A percentile compares a stretch with the other conserved stretches of the same genome.
Evolutionary conservation across 2,797 vertebrate species (phyloP).

Genomic region (Artibeus lituratus): DNA sequence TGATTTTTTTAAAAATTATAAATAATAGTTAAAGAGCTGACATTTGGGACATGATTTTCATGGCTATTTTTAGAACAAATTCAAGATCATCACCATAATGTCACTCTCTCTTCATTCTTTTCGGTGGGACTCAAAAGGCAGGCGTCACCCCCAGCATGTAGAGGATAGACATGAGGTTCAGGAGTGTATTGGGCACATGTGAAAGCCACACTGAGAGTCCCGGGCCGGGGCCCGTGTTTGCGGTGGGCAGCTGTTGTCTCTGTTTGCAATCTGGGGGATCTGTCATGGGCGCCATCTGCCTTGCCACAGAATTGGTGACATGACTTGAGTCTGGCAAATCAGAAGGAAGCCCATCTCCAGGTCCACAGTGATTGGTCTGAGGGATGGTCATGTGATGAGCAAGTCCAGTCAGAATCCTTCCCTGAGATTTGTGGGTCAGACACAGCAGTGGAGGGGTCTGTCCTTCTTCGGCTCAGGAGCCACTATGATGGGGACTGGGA

Average conservation of each 20-base stretch:
- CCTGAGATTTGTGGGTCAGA: background rate
- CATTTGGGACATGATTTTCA: background rate
- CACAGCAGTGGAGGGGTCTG: background rate
- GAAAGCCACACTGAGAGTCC: background rate
- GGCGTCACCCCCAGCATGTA: accelerated
- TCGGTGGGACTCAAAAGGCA: background rate
- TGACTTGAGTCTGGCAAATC: background rate
- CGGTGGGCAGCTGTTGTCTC: background rate
- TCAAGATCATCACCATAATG: background rate
- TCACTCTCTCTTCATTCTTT: background rate
- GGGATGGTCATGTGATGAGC: background rate
- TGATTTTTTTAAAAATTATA: background rate
- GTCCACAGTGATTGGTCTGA: background rate
- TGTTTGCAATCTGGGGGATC: background rate
- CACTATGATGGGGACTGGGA: background rate
- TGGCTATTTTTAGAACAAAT: background rate
- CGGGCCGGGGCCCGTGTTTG: background rate
- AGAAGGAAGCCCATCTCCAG: background rate
- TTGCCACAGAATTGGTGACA: background rate
- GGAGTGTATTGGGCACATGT: background rate
- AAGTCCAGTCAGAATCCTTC: background rate
- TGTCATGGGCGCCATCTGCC: background rate
- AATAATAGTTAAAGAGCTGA: background rate
- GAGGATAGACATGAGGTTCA: background rate
- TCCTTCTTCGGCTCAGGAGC: background rate